Percentiles rank a stretch among this genome's conserved stretches.
Evolutionary conservation across 2,113 vertebrate species (phyloP).

Genomic region (Oreochromis spilurus): DNA sequence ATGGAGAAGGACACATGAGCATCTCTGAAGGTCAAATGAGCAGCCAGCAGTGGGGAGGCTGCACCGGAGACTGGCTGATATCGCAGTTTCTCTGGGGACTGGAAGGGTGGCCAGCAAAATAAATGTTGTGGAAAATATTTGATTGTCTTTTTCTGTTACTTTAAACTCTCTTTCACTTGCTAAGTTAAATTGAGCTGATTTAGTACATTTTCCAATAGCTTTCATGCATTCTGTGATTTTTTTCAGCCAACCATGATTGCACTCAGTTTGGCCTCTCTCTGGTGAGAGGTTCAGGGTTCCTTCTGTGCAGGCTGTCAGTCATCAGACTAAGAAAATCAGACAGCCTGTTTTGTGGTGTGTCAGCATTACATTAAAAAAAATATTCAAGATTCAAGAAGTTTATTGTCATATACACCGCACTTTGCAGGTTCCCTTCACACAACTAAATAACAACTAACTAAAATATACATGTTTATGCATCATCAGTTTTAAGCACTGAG

Average conservation of each 20-base stretch:
- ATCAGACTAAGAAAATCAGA: fast-evolving
- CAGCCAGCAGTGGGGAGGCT: background rate
- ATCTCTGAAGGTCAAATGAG: background rate
- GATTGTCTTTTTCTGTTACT: background rate
- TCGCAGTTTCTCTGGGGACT: fast-evolving
- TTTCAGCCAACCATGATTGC: background rate
- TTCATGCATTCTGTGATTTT: fast-evolving
- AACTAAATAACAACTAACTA: background rate
- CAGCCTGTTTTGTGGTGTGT: background rate
- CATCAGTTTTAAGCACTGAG: fast-evolving
- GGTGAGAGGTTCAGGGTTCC: background rate
- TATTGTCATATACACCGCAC: fast-evolving
- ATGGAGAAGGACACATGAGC: background rate
- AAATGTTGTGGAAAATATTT: background rate
- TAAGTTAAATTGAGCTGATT: background rate
- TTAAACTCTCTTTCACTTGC: background rate
- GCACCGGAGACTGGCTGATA: background rate
- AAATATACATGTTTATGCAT: background rate
- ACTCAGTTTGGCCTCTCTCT: fast-evolving
- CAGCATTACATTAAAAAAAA: fast-evolving
- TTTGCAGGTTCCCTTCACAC: background rate
- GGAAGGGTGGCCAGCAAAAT: background rate
- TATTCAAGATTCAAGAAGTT: background rate
- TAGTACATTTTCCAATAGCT: background rate
- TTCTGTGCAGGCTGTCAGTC: background rate